Evolutionary conservation across 1,140 invertebrate genomes (phyloP).

Genomic region (Drosophila sechellia): DNA sequence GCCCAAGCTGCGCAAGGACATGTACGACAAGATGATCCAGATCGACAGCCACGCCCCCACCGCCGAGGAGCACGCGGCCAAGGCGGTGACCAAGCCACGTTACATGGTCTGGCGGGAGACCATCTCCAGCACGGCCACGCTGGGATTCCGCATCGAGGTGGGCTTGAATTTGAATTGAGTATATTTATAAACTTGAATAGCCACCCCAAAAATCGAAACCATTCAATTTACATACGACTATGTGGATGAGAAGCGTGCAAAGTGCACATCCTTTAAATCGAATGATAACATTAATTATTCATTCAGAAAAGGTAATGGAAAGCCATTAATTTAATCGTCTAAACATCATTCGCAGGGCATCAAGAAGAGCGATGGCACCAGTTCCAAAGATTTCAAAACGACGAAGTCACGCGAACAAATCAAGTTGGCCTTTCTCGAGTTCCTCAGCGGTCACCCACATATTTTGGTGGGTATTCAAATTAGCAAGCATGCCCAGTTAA

Average conservation of each 20-base stretch:
- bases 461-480: slow-evolving; percentile 88
- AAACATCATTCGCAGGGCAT: slow-evolving; percentile 87
- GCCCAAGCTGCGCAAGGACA: slow-evolving; percentile 96
- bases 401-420: slow-evolving; percentile 94
- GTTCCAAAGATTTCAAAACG: slow-evolving; percentile 98
- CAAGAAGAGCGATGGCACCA: slow-evolving; percentile 93
- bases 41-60: slow-evolving; percentile 96
- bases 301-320: neutral
- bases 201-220: too few species aligned
- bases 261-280: too few species aligned
- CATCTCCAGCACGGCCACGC: slow-evolving; percentile 96
- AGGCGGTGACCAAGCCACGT: slow-evolving; percentile 96
- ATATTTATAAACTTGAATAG: too few species aligned
- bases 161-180: neutral
- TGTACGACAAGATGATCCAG: slow-evolving; percentile 99
- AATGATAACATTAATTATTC: too few species aligned
- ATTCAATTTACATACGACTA: too few species aligned
- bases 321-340: neutral
- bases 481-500: neutral
- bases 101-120: slow-evolving; percentile 99
- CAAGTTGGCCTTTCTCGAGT: slow-evolving; percentile 92
- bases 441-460: slow-evolving; percentile 91
- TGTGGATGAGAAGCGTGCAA: too few species aligned
- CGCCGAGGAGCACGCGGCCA: slow-evolving; percentile 93
- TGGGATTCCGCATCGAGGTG: slow-evolving; percentile 97